phyloP scores from a whole-genome alignment of 2,113 vertebrate species.

The Rhabdomys dilectus region DNA sequence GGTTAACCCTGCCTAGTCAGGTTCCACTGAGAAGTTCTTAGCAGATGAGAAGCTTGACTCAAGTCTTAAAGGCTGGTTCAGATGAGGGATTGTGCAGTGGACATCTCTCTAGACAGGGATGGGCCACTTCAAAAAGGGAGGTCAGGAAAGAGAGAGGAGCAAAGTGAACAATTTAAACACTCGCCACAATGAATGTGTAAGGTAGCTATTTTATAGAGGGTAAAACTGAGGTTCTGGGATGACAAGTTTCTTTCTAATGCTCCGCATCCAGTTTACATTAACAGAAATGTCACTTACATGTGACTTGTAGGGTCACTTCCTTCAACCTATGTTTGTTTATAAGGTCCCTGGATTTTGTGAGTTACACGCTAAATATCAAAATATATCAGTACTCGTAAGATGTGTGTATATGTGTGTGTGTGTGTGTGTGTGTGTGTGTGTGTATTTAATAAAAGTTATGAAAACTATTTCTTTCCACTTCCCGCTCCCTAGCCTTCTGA shows the following conservation, averaged over 20 bases:
- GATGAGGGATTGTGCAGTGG: neutral
- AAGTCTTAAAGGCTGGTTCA: conserved; percentile 14
- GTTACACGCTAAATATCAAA: neutral
- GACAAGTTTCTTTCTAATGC: neutral
- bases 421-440: too few species aligned
- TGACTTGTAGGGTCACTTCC: neutral
- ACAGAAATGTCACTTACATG: neutral
- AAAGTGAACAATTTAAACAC: neutral
- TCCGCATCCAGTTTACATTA: neutral
- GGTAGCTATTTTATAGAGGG: neutral
- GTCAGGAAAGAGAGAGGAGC: neutral
- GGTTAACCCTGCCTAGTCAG: neutral
- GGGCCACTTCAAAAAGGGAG: neutral
- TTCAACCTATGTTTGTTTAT: neutral
- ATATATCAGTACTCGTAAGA: neutral
- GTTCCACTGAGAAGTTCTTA: neutral
- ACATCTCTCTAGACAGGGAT: neutral
- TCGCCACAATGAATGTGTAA: neutral
- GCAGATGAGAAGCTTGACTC: neutral
- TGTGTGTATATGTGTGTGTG: too few species aligned
- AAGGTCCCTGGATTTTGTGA: neutral
- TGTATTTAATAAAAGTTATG: neutral
- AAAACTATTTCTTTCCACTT: neutral
- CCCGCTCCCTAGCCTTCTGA: neutral
- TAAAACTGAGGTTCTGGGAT: neutral